Conservation (phyloP, 2,113 vertebrate species). For the Scartelaos histophorus region DNA sequence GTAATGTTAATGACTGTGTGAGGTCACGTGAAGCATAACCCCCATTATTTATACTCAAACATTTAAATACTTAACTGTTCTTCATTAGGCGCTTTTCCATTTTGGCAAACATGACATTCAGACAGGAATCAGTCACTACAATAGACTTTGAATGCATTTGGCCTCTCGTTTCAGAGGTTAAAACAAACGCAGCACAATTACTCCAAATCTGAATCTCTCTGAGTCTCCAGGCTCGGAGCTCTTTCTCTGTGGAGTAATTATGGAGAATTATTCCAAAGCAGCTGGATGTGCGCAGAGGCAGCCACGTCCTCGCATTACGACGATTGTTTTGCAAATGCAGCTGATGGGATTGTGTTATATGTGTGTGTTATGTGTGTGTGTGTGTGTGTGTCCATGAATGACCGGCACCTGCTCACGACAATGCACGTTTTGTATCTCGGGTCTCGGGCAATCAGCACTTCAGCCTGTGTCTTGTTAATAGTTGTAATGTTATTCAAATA, state of each 20-base stretch:
- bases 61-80: constrained; percentile 8
- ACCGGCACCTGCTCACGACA: constrained; percentile 75
- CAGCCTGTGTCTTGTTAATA: constrained; percentile 19
- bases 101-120: constrained; percentile 31
- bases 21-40: constrained; percentile 17
- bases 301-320: constrained; percentile 72
- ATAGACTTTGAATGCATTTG: constrained; percentile 58
- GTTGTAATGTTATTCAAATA: background rate
- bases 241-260: constrained; percentile 72
- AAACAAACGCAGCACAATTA: constrained; percentile 59
- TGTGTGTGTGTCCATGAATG: constrained; percentile 53
- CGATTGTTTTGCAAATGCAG: constrained; percentile 78
- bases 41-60: constrained; percentile 8
- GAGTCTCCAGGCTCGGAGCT: constrained; percentile 43
- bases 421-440: constrained; percentile 75
- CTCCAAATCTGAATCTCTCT: constrained; percentile 39
- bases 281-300: constrained; percentile 70
- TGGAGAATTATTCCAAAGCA: constrained; percentile 75
- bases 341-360: constrained; percentile 73
- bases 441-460: constrained; percentile 62
- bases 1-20: constrained; percentile 21
- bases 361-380: constrained; percentile 59
- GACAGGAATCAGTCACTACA: constrained; percentile 54
- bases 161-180: constrained; percentile 53
- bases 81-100: constrained; percentile 39